Evolutionary conservation across 2,797 vertebrate species (phyloP), one percentile per base, ranked within the genome.

Genomic region (Adrianichthys oophorus): DNA sequence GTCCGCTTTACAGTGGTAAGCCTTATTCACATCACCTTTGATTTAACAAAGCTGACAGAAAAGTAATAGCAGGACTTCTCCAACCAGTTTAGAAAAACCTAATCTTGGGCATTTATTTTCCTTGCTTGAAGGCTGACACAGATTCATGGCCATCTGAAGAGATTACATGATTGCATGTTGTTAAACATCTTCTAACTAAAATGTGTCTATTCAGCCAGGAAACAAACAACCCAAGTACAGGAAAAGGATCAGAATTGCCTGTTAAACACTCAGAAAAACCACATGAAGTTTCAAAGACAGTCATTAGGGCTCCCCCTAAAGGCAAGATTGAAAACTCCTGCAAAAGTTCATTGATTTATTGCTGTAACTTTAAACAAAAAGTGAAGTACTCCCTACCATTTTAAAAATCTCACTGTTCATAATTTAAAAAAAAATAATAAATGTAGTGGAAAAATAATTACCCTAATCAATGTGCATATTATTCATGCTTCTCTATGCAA

Each of bases 221-320:
- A 71, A 55, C 60, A 17, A 54, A 66, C 55, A 54, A 68, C 59
- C 37, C 41, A 56, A 59, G 77, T 68, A 48, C 64, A 42, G 79
- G 59, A 56, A 76, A 76, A 55, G 14, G 17, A 69, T 42, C 59
- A 26, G 21, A 65, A 62, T 74, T 68, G 80, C 65, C 45, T 75
- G 72, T 48, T 26, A 15, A 4, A 6, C 59, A 24, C 54, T 63
- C 74, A 52, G 54, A 41, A 69, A 66, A 42, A 41, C 43, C 58
- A 57, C 15, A 19, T 7, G 23, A 32, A 59, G 21, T 52, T 21
- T 48, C 56, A 44, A 48, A 72, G 32, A 10, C 55, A 60, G 76
- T 73, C 85, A 65, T 80, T 65, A 26, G 84, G 68, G 86, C 86
- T 88, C 88, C 90, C 80, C 89, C 89, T 91, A 68, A 73, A 87